Evolutionary conservation across 2,113 vertebrate genomes (phyloP), one percentile per base, ranked within the genome.

Genomic region (Stegostoma tigrinum): DNA sequence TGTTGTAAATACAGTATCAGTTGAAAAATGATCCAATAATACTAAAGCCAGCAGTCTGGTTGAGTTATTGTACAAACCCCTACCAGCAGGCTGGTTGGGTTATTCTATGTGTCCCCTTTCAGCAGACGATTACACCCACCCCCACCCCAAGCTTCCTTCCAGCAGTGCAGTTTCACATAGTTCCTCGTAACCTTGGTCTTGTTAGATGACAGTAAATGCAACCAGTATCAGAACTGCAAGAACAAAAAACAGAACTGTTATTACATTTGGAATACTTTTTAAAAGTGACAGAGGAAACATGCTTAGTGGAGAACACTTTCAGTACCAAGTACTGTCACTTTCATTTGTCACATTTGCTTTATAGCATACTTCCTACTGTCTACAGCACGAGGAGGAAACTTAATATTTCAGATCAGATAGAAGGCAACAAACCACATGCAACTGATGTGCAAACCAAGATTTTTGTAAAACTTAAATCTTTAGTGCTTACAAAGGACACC

Each of bases 21-120:
- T 95, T 72, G 66, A 48, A 95, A 95, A 95, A 95, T 72, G 42
- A 95, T 95, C 68, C 24, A 45, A 72, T 95, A 95, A 95, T 95
- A 95, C 21, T 95, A 95, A 95, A 95, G 94, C 94, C 94, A 95
- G 94, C 94, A 95, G 45, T 70, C 94, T 95, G 68, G 94, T 95
- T 66, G 67, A 45, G 67, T 95, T 95, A 95, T 72, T 72, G 3
- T 72, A 95, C 94, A 72, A 95, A 42, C 42, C 68, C 67, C 42
- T 70, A 34, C 94, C 94, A 72, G 94, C 94, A 95, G 68, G 67
- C 68, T 70, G 66, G 94, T 70, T 38, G 72, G 94, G 38, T 72
- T 48, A 70, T 72, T 95, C 45, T 70, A 27, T 72, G 94, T 45
- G 67, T 68, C 94, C 94, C 94, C 68, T 72, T 95, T 52, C 94